phyloP scores from a whole-genome alignment of 2,888 invertebrate species.

The Coleophora flavipennella region DNA sequence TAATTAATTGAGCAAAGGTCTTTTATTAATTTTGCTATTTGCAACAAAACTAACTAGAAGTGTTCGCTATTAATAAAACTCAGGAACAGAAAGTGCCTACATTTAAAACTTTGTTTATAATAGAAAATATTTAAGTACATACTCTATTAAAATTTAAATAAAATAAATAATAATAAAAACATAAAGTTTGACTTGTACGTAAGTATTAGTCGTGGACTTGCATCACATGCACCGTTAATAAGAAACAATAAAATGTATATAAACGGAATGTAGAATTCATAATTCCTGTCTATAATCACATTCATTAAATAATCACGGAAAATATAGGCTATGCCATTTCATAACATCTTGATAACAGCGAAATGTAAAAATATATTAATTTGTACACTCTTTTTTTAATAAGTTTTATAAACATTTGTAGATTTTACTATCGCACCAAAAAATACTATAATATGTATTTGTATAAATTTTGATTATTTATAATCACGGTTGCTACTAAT shows the following conservation, averaged over 20 bases:
- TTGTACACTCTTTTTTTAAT: conserved; percentile 63
- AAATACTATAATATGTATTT: conserved; percentile 32
- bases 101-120: conserved; percentile 16
- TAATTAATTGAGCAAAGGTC: conserved; percentile 6
- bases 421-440: conserved; percentile 70
- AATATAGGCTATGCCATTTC: conserved; percentile 59
- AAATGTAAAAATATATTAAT: conserved; percentile 73
- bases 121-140: conserved; percentile 41
- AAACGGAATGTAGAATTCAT: conserved; percentile 69
- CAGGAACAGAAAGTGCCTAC: conserved; percentile 26
- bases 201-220: conserved; percentile 66
- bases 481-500: conserved; percentile 43
- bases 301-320: conserved; percentile 64
- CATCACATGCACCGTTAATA: conserved; percentile 59
- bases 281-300: conserved; percentile 69
- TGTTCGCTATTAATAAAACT: background rate
- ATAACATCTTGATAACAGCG: conserved; percentile 59
- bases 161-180: conserved; percentile 38
- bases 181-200: conserved; percentile 44
- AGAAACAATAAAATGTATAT: conserved; percentile 33
- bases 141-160: conserved; percentile 25
- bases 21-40: background rate
- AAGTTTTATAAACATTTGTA: conserved; percentile 64
- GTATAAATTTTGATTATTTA: conserved; percentile 46
- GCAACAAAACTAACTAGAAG: no score